phyloP scores from a whole-genome alignment of 2,888 invertebrate species.

The Cheilosia impressa region DNA sequence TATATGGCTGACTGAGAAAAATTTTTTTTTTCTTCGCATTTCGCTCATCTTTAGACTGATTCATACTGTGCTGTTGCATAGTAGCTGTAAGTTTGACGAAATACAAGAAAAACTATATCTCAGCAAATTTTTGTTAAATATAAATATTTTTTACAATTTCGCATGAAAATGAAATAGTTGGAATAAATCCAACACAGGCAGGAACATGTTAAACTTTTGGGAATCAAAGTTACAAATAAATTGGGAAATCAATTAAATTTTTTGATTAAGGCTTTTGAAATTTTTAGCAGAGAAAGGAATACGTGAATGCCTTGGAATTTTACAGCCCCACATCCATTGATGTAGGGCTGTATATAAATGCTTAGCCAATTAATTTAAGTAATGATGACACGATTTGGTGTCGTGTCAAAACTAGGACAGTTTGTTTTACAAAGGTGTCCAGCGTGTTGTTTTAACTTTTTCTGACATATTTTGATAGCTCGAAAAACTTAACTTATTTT shows the following conservation, averaged over 20 bases:
- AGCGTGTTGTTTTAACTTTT: too few species aligned
- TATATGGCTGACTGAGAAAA: neutral
- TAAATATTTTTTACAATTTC: neutral
- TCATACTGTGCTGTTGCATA: neutral
- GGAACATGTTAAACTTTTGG: neutral
- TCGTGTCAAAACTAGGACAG: too few species aligned
- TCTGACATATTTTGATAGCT: too few species aligned
- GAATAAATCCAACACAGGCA: neutral
- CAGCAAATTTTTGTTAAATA: neutral
- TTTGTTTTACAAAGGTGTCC: too few species aligned
- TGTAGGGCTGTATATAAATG: too few species aligned
- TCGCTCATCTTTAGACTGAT: constrained; percentile 9
- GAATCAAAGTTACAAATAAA: neutral
- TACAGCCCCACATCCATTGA: too few species aligned
- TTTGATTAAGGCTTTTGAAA: neutral
- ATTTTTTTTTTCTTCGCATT: neutral
- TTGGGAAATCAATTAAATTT: neutral
- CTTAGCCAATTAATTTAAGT: too few species aligned
- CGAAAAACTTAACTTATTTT: too few species aligned
- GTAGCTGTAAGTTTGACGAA: neutral
- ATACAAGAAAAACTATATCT: neutral
- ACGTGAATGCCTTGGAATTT: too few species aligned
- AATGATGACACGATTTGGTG: too few species aligned
- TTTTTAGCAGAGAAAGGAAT: too few species aligned
- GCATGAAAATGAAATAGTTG: neutral